Conservation (phyloP, 2,113 vertebrate species). For the Chamaetylas fuelleborni region DNA sequence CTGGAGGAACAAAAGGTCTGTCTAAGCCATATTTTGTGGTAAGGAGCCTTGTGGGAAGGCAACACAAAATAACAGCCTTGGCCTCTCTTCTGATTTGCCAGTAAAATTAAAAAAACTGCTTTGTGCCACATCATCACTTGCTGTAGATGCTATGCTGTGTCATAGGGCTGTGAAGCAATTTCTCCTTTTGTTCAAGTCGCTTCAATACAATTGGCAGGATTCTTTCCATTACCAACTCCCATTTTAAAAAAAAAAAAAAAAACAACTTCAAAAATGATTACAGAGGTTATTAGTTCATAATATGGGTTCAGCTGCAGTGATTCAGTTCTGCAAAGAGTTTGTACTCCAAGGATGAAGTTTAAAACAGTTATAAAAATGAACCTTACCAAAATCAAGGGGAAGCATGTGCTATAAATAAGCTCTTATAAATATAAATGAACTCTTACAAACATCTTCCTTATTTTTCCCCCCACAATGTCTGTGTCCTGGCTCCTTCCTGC, state of each 20-base stretch:
- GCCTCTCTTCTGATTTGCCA: slow-evolving; percentile 18
- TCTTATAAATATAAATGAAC: neutral
- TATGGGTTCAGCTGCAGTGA: neutral
- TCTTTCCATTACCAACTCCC: neutral
- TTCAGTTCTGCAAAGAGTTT: neutral
- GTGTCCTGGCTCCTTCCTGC: neutral
- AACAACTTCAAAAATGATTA: neutral
- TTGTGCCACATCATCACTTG: slow-evolving; percentile 53
- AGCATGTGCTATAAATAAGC: neutral
- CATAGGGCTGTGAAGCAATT: neutral
- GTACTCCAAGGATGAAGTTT: neutral
- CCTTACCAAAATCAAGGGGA: neutral
- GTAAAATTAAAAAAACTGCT: neutral
- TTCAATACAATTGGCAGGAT: neutral
- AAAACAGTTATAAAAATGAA: neutral
- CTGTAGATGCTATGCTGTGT: neutral
- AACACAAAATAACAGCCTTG: slow-evolving; percentile 41
- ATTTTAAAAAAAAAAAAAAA: neutral
- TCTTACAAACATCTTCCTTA: neutral
- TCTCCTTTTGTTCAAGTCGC: neutral
- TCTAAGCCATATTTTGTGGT: slow-evolving; percentile 54
- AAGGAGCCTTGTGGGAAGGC: slow-evolving; percentile 46
- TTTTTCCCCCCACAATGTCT: neutral
- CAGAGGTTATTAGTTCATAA: neutral
- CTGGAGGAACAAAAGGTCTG: slow-evolving; percentile 31